Conservation (phyloP, 2,888 invertebrate species). For the Rosalia funebris region DNA sequence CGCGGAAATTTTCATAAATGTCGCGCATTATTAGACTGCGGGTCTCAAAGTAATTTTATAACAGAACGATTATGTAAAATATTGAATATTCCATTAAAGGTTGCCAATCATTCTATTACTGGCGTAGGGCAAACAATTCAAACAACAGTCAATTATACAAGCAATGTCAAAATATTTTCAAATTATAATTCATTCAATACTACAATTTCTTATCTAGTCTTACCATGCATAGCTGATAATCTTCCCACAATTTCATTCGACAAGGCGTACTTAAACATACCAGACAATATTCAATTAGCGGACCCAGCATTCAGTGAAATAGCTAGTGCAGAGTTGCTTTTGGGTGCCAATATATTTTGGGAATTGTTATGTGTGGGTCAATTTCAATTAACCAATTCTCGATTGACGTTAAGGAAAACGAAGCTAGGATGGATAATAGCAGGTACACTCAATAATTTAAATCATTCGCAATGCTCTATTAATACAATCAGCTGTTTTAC, state of each 20-base stretch:
- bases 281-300: constrained; percentile 30
- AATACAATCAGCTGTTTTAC: constrained; percentile 4
- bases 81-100: constrained; percentile 12
- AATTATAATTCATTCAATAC: constrained; percentile 9
- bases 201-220: constrained; percentile 26
- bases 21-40: constrained; percentile 22
- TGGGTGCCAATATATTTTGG: constrained; percentile 34
- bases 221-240: constrained; percentile 25
- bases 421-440: constrained; percentile 36
- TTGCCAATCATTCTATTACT: constrained; percentile 23
- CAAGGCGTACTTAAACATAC: constrained; percentile 25
- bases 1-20: constrained; percentile 9
- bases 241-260: constrained; percentile 25
- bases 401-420: constrained; percentile 29
- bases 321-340: constrained; percentile 30
- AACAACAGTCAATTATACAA: constrained; percentile 17
- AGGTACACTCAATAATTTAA: constrained; percentile 23
- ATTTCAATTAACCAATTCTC: constrained; percentile 22
- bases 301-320: constrained; percentile 34
- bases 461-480: not conserved
- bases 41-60: constrained; percentile 11
- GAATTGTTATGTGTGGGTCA: constrained; percentile 23
- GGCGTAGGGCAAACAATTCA: constrained; percentile 24
- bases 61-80: constrained; percentile 9
- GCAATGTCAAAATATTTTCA: constrained; percentile 23